Conservation (phyloP, 2,113 vertebrate species). For the Ivindomyrus marchei region DNA sequence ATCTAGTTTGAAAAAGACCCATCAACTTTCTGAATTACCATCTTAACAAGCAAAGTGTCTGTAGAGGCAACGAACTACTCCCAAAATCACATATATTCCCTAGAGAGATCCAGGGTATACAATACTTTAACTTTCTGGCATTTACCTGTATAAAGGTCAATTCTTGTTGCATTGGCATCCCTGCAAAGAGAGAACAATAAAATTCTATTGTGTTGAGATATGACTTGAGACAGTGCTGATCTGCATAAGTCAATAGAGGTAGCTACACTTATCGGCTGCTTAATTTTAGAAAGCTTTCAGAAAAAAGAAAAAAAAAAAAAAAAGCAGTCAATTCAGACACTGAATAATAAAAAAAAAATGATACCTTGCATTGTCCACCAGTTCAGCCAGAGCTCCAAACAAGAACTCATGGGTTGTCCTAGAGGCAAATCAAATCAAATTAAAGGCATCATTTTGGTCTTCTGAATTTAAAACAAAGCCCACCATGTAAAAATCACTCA, state of each 20-base stretch:
- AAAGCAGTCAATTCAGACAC: neutral
- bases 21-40: neutral
- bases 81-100: neutral
- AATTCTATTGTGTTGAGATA: neutral
- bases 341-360: neutral
- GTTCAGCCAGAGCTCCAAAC: constrained; percentile 94
- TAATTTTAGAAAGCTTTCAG: neutral
- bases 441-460: neutral
- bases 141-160: constrained; percentile 92
- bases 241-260: neutral
- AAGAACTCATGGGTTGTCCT: constrained; percentile 98
- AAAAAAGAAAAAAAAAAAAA: neutral
- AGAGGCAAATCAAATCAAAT: constrained; percentile 30
- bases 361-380: constrained; percentile 98
- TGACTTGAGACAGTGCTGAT: neutral
- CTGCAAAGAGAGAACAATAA: constrained; percentile 54
- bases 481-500: neutral
- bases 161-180: constrained; percentile 92
- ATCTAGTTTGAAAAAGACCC: neutral
- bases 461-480: constrained; percentile 23
- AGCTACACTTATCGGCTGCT: neutral
- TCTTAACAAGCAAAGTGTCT: neutral
- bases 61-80: neutral
- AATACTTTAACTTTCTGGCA: constrained; percentile 26
- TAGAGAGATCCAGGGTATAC: neutral